phyloP scores from a whole-genome alignment of 2,888 invertebrate genomes.

The Acanthoscelides obtectus region DNA sequence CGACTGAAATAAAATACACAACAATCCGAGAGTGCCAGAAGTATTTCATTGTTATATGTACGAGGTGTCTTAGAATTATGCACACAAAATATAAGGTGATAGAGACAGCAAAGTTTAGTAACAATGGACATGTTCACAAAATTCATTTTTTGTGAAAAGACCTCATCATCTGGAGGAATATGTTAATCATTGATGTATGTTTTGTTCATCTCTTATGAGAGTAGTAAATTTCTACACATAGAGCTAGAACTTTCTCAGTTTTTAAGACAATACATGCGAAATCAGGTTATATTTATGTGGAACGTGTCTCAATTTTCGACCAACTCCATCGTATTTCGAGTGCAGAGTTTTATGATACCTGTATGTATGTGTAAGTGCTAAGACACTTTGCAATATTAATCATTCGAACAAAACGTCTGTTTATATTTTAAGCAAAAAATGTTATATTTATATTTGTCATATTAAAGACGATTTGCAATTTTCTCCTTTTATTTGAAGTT shows the following conservation, averaged over 20 bases:
- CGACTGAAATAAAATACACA: conserved; percentile 48
- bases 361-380: background rate
- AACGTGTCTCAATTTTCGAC: too few species aligned
- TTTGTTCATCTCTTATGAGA: too few species aligned
- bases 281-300: too few species aligned
- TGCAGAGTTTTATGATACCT: background rate
- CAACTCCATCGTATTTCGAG: background rate
- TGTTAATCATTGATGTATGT: too few species aligned
- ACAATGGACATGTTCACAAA: too few species aligned
- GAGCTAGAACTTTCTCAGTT: too few species aligned
- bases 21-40: conserved; percentile 14
- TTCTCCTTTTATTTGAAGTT: background rate
- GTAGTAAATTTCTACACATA: too few species aligned
- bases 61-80: background rate
- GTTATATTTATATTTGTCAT: background rate
- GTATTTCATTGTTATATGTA: background rate
- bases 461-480: background rate
- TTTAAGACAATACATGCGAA: too few species aligned
- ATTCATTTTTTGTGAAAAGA: too few species aligned
- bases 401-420: background rate
- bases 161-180: too few species aligned
- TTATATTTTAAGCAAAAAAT: background rate
- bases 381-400: background rate
- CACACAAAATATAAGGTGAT: background rate
- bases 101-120: background rate